Evolutionary conservation across 2,797 vertebrate genomes (phyloP).

Genomic region (Capromys pilorides): DNA sequence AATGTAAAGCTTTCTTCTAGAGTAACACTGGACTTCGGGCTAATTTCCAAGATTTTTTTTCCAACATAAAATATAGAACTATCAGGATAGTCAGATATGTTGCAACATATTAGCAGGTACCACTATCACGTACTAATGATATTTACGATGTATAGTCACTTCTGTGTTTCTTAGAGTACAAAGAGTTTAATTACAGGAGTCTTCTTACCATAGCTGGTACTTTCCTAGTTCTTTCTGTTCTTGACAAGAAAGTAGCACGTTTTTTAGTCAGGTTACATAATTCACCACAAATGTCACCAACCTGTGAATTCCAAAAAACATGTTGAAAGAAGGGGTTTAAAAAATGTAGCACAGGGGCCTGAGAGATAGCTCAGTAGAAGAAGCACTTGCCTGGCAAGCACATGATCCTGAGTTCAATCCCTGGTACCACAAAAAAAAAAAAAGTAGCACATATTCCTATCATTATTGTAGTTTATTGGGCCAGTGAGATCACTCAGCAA

Average conservation of each 20-base stretch:
- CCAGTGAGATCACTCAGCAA: too few relatives aligned
- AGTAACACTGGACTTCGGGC: neutral
- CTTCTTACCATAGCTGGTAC: slow-evolving; percentile 69
- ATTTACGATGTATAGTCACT: neutral
- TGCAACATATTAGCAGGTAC: neutral
- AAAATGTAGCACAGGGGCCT: too few relatives aligned
- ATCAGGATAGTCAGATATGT: neutral
- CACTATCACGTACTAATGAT: neutral
- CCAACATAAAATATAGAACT: slow-evolving; percentile 22
- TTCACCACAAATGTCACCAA: slow-evolving; percentile 56
- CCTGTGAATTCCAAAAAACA: slow-evolving; percentile 64
- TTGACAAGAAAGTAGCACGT: slow-evolving; percentile 72
- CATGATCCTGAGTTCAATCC: too few relatives aligned
- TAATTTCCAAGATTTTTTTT: slow-evolving; percentile 23
- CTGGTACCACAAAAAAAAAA: too few relatives aligned
- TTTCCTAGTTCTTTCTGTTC: slow-evolving; percentile 66
- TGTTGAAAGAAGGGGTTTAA: slow-evolving; percentile 32
- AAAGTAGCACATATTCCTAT: neutral
- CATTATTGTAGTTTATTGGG: neutral
- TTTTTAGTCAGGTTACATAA: slow-evolving; percentile 63
- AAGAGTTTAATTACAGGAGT: neutral
- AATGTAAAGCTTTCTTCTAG: neutral
- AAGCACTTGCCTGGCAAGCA: too few relatives aligned
- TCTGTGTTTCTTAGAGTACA: neutral
- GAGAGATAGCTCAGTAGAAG: too few relatives aligned